Conservation (phyloP, 2,797 vertebrate genomes). For the Salarias fasciatus region DNA sequence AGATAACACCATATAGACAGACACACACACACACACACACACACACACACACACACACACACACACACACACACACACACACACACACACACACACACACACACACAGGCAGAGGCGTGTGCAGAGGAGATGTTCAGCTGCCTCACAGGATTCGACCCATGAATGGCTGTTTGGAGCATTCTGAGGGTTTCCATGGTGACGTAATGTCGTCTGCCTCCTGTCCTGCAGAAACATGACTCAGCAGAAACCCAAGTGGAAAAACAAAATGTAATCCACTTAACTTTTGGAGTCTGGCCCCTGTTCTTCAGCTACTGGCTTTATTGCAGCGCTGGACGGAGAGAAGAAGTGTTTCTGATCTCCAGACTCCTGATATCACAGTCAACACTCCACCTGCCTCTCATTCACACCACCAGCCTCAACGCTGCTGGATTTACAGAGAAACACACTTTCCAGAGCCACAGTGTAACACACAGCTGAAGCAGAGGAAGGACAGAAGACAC, state of each 20-base stretch:
- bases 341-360: too few relatives aligned
- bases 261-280: background rate
- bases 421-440: conserved; percentile 8
- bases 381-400: conserved; percentile 35
- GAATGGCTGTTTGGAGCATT: background rate
- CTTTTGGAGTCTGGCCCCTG: conserved; percentile 3
- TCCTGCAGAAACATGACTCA: conserved; percentile 18
- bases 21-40: conserved; percentile 2
- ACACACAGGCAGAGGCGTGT: too few relatives aligned
- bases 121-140: too few relatives aligned
- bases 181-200: conserved; percentile 7
- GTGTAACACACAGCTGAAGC: conserved; percentile 1
- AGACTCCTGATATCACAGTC: too few relatives aligned
- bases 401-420: conserved; percentile 8
- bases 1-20: conserved; percentile 68
- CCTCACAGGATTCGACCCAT: background rate
- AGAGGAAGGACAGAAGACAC: background rate
- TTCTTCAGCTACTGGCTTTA: too few relatives aligned
- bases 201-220: background rate
- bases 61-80: conserved; percentile 3
- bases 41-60: conserved; percentile 11
- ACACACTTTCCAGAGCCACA: background rate
- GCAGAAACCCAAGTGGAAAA: background rate
- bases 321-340: too few relatives aligned
- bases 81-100: conserved; percentile 9